Evolutionary conservation across 1,140 invertebrate species (phyloP).

Genomic region (Drosophila melanogaster): Release_6_plus_ISO1_MT NC_004354.4:8304001-8304500

Average conservation of each 20-base stretch:
- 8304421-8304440: background rate
- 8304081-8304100: slow-evolving; percentile 74
- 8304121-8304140: slow-evolving; percentile 15
- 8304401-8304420: background rate
- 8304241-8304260: too few relatives aligned
- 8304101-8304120: slow-evolving; percentile 33
- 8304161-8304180: background rate
- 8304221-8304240: too few relatives aligned
- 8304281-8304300: too few relatives aligned
- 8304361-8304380: background rate
- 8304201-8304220: too few relatives aligned
- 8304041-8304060: slow-evolving; percentile 74
- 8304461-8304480: slow-evolving; percentile 56
- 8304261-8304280: too few relatives aligned
- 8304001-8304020: background rate
- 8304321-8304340: too few relatives aligned
- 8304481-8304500: slow-evolving; percentile 71
- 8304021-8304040: background rate
- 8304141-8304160: background rate
- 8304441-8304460: background rate
- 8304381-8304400: slow-evolving; percentile 7
- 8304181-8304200: background rate
- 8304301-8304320: too few relatives aligned
- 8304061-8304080: slow-evolving; percentile 51
- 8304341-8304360: too few relatives aligned